These are phyloP conservation scores for Labrus mixtus DNA, from an alignment of 2,113 vertebrate genomes.

Conservation along the genomic window DNA sequence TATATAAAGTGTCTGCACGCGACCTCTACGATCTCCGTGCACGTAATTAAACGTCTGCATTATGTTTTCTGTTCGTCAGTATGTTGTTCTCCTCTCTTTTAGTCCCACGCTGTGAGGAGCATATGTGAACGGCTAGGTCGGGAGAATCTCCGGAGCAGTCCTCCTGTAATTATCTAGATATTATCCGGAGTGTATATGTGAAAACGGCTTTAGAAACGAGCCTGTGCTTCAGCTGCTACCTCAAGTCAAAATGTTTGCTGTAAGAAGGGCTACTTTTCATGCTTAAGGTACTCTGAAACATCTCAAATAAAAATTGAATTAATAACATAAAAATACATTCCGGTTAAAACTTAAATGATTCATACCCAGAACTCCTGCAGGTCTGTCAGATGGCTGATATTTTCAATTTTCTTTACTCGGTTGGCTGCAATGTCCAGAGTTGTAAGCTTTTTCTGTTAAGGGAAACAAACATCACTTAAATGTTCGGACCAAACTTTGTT, in stretches of 20 bases:
- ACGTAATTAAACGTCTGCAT: too few relatives aligned
- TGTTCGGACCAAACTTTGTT: background rate
- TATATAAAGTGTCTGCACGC: too few relatives aligned
- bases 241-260: background rate
- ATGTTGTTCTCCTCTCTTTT: too few relatives aligned
- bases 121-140: too few relatives aligned
- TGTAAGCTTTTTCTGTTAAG: conserved; percentile 94
- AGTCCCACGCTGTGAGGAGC: too few relatives aligned
- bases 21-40: too few relatives aligned
- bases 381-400: conserved; percentile 94
- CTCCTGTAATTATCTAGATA: too few relatives aligned
- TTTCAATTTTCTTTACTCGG: conserved; percentile 97
- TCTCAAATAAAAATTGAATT: background rate
- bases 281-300: too few relatives aligned
- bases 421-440: conserved; percentile 97
- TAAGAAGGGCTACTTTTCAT: background rate
- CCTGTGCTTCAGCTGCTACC: background rate
- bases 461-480: conserved; percentile 7
- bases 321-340: background rate
- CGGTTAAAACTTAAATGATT: background rate
- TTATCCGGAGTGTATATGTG: too few relatives aligned
- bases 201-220: background rate
- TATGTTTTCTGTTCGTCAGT: too few relatives aligned
- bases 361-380: conserved; percentile 98
- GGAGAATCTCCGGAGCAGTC: too few relatives aligned